phyloP scores from a whole-genome alignment of 2,113 vertebrate genomes.

The Vulpes lagopus region DNA sequence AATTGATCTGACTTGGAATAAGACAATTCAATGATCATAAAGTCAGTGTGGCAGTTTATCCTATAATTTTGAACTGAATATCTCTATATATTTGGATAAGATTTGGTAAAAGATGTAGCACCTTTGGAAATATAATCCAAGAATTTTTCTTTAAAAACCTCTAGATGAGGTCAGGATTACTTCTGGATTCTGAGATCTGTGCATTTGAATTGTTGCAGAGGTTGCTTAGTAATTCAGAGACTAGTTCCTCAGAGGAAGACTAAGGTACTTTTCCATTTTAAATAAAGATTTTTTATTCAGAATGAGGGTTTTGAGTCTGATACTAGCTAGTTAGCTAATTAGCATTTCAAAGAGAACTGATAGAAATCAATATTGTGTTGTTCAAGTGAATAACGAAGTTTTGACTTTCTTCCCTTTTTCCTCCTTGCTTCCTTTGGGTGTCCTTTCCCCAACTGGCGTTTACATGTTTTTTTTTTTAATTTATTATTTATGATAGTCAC shows the following conservation, averaged over 20 bases:
- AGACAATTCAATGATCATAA: not conserved
- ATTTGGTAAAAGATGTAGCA: not conserved
- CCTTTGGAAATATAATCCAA: not conserved
- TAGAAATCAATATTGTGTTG: not conserved
- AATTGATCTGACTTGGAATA: constrained; percentile 33
- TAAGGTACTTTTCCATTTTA: not conserved
- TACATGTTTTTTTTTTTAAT: not conserved
- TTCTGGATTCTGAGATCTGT: not conserved
- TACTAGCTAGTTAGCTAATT: not conserved
- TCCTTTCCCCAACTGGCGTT: not conserved
- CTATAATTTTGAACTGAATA: not conserved
- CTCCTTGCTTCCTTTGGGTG: not conserved
- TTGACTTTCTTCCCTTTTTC: not conserved
- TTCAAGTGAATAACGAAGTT: not conserved
- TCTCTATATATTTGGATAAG: not conserved
- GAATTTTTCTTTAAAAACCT: constrained; percentile 9
- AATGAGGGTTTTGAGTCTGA: not conserved
- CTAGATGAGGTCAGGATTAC: not conserved
- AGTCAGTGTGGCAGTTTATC: not conserved
- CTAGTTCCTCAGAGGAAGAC: not conserved
- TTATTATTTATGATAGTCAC: too few species aligned
- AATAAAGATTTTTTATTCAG: constrained; percentile 27
- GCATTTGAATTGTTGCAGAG: not conserved
- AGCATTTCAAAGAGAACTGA: not conserved
- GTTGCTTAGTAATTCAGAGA: not conserved